Evolutionary conservation across 2,797 vertebrate species (phyloP), one percentile per base, ranked within the genome.

Genomic region (Chaenodraco wilsoni): DNA sequence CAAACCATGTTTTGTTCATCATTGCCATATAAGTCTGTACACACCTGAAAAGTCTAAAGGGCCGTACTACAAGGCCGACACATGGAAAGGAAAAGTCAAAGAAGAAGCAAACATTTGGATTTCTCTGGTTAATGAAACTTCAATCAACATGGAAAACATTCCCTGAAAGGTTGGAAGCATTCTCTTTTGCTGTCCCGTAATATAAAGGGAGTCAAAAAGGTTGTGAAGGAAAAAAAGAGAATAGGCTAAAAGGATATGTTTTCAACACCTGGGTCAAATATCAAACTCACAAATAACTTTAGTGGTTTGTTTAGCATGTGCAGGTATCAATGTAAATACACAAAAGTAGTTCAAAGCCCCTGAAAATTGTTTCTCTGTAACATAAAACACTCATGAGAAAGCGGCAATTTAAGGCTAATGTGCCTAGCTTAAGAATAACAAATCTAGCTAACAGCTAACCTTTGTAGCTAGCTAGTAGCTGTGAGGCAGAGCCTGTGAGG

Each of bases 41-140:
- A 93, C 86, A 91, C 89, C 90, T 92, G 91, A 92, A 88, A 90
- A 86, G 74, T 86, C 83, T 86, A 84, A 88, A 85, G 79, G 87
- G 83, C 85, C 86, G n/a, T 8, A 65, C 74, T 40, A 74, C 72
- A 27, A 81, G 66, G 77, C 76, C 46, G 23, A 87, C 79, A 69
- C 45, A 65, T 37, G 69, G 69, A 79, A 83, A 79, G 66, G 49
- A 77, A 83, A 85, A 67, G 64, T 58, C 44, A 37, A 37, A 37
- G 23, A 79, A 81, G 67, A 79, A 87, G 78, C 62, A 45, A 83
- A 80, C 59, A 81, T 83, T 86, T 90, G 81, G 71, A 87, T 81
- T 86, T 85, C 67, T 85, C 74, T 64, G 61, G 54, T 83, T 54
- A 19, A 82, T 67, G 44, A 81, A 78, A 80, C 63, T 79, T 84